Evolutionary conservation across 2,113 vertebrate species (phyloP), one percentile per base, ranked within the genome.

Genomic region (Phylloscopus whistleri): DNA sequence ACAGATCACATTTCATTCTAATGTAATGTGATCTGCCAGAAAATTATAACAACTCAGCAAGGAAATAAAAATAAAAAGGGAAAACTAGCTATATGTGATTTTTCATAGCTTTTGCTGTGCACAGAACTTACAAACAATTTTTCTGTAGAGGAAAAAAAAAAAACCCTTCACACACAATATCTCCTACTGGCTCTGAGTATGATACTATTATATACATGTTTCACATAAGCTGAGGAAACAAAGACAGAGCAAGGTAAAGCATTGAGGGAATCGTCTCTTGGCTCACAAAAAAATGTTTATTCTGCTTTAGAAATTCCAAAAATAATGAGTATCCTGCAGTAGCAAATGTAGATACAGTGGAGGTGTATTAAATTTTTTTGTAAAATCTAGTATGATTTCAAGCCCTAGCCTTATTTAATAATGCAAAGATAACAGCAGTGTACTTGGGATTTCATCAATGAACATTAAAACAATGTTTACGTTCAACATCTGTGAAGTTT

Each of bases 1-100:
- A 84, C 64, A 89, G 92, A 87, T 79, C 80, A 87, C 85, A 95
- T 96, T 94, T 87, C 89, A 75, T 74, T 90, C 77, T 94, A 87
- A 96, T 92, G 66, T 68, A 95, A 93, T 70, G 19, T 77, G 53
- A 78, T 72, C 79, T 93, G 66, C 84, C 70, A 60, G 73, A 87
- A 87, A 92, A 94, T 62, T 85, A 78, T 84, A 74, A 79, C 51
- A 94, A 75, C 74, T 73, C 80, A 62, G 59, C 46, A 78, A 86
- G 33, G 28, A 86, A 91, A 92, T 88, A 90, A 93, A 95, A 96
- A 93, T 76, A 93, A 87, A 94, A 85, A 60, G 37, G 27, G 69
- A 87, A 74, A 93, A 69, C n/a, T 55, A 58, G 55, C 43, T 82
- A 27, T 72, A 62, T 33, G 31, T 87, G 66, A 66, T 82, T 97